These are phyloP conservation scores for Lasioglossum oenotherae DNA, from an alignment of 2,888 invertebrate species.

Conservation along the genomic window DNA sequence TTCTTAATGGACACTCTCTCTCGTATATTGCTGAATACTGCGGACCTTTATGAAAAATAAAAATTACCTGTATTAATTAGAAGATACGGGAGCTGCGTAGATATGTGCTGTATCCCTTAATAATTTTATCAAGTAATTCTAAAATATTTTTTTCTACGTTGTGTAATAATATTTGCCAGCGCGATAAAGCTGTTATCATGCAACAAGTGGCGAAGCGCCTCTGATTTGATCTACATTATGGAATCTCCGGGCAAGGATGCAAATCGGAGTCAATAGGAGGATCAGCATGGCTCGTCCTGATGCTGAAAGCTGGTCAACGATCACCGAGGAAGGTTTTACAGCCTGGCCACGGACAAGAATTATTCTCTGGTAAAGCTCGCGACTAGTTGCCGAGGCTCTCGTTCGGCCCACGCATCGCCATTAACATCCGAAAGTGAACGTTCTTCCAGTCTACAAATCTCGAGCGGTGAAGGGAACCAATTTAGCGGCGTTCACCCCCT, in stretches of 20 bases:
- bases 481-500: constrained; percentile 40
- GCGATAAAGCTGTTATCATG: neutral
- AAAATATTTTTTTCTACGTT: too few species aligned
- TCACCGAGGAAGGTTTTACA: constrained; percentile 26
- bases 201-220: neutral
- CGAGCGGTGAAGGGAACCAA: constrained; percentile 43
- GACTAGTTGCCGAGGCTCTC: constrained; percentile 27
- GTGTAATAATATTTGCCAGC: too few species aligned
- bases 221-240: neutral
- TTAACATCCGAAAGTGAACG: constrained; percentile 49
- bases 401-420: constrained; percentile 53
- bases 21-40: too few species aligned
- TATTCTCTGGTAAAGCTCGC: constrained; percentile 16
- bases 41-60: too few species aligned
- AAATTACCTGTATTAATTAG: too few species aligned
- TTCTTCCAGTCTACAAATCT: constrained; percentile 48
- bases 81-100: too few species aligned
- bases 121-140: too few species aligned
- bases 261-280: neutral
- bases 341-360: constrained; percentile 13
- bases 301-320: neutral
- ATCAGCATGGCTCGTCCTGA: neutral
- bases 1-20: too few species aligned
- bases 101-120: too few species aligned
- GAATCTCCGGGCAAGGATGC: neutral